Evolutionary conservation across 2,888 invertebrate species (phyloP).

Genomic region (Dascillus cervinus): DNA sequence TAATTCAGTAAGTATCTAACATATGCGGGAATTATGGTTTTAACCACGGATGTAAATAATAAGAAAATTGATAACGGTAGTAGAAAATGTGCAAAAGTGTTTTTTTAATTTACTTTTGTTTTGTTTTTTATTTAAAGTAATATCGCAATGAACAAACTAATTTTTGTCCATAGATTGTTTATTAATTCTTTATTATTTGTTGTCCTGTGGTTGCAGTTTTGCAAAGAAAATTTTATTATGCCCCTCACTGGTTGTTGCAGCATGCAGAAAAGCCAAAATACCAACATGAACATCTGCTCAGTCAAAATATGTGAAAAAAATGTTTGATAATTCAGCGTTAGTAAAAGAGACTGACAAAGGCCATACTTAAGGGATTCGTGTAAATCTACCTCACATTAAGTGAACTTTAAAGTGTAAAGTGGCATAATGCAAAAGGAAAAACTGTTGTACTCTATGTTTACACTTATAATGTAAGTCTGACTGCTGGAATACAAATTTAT

Average conservation of each 20-base stretch:
- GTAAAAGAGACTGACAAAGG: constrained; percentile 12
- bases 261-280: constrained; percentile 9
- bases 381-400: constrained; percentile 5
- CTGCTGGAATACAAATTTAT: constrained; percentile 14
- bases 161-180: too few relatives aligned
- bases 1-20: constrained; percentile 9
- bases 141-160: too few relatives aligned
- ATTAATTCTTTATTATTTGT: too few relatives aligned
- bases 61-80: not conserved
- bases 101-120: too few relatives aligned
- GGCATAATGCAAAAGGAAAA: too few relatives aligned
- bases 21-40: not conserved
- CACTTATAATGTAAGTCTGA: constrained; percentile 17
- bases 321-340: constrained; percentile 8
- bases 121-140: too few relatives aligned
- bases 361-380: constrained; percentile 14
- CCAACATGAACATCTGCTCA: constrained; percentile 12
- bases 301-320: constrained; percentile 12
- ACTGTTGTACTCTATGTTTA: constrained; percentile 16
- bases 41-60: not conserved
- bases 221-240: not conserved
- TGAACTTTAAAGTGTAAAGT: constrained; percentile 13
- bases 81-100: too few relatives aligned
- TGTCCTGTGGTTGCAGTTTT: too few relatives aligned
- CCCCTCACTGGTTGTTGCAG: constrained; percentile 6